A percentile compares a stretch with the other conserved stretches of the same genome.
Conservation (phyloP, 2,888 invertebrate genomes). For the Sesia apiformis region DNA sequence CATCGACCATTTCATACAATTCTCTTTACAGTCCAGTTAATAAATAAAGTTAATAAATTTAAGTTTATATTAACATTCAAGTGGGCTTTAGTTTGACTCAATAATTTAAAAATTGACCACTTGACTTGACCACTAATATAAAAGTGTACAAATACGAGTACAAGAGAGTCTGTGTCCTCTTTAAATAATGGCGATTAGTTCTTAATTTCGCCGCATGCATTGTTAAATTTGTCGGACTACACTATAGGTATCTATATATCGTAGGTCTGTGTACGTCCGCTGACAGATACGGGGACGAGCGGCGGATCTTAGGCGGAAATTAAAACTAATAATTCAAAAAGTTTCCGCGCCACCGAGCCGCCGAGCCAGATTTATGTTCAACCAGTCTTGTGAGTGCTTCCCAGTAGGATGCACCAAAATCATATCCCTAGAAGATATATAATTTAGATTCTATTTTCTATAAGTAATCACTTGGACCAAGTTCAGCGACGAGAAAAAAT, state of each 20-base stretch:
- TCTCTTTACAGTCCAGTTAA: too few species aligned
- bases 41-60: too few species aligned
- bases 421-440: constrained; percentile 3
- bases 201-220: too few species aligned
- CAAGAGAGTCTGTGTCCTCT: too few species aligned
- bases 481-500: background rate
- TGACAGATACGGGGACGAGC: constrained; percentile 66
- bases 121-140: too few species aligned
- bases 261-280: constrained; percentile 33
- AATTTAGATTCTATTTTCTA: background rate
- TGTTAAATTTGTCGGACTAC: too few species aligned
- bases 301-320: constrained; percentile 74
- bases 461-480: background rate
- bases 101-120: too few species aligned
- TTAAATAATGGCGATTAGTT: too few species aligned
- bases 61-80: too few species aligned
- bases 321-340: constrained; percentile 77
- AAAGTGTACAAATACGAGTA: too few species aligned
- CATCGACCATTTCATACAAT: too few species aligned
- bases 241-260: constrained; percentile 7
- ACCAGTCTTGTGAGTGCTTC: constrained; percentile 63
- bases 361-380: constrained; percentile 65
- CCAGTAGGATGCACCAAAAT: constrained; percentile 22
- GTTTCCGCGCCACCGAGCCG: constrained; percentile 71
- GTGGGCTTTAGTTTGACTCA: too few species aligned